Conservation (phyloP, 1,140 invertebrate genomes). For the Venustaconcha ellipsiformis region DNA sequence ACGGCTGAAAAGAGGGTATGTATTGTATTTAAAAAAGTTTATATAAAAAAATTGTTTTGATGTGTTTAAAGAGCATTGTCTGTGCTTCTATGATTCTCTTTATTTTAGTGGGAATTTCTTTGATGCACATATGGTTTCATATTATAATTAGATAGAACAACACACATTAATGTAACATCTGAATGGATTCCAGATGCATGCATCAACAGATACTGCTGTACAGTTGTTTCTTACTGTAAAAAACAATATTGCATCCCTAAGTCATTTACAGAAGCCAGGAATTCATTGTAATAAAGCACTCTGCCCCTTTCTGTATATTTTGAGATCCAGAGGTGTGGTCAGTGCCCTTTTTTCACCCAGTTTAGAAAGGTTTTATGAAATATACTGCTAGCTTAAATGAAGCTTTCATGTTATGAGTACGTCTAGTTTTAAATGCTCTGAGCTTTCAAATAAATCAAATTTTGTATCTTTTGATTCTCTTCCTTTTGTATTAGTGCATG, state of each 20-base stretch:
- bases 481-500: no score
- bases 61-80: neutral
- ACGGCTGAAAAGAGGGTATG: conserved; percentile 46
- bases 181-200: no score
- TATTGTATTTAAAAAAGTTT: neutral
- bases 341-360: conserved; percentile 4
- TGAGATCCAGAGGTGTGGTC: neutral
- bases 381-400: no score
- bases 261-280: no score
- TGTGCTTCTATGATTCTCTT: neutral
- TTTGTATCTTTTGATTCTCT: no score
- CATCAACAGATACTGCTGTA: no score
- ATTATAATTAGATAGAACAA: neutral
- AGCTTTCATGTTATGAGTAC: no score
- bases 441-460: no score
- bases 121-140: neutral
- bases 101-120: neutral
- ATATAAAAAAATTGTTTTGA: neutral
- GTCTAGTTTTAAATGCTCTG: no score
- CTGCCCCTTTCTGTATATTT: neutral
- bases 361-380: no score
- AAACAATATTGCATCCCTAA: no score
- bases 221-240: no score
- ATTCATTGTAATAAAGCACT: neutral
- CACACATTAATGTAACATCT: neutral